phyloP scores from a whole-genome alignment of 2,113 vertebrate species.

The Hemiscyllium ocellatum region DNA sequence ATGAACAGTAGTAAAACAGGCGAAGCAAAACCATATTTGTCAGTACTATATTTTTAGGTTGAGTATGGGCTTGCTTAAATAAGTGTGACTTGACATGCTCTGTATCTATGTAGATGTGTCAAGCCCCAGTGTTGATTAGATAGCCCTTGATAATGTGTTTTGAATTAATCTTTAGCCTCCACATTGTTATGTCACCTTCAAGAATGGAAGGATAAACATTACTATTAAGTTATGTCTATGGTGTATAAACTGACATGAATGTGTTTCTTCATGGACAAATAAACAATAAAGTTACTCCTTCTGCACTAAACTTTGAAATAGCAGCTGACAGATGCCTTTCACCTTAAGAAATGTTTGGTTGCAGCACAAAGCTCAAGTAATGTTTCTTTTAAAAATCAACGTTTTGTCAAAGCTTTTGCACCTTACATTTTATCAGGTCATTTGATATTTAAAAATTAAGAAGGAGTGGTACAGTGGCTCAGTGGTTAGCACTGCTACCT shows the following conservation, averaged over 20 bases:
- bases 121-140: neutral
- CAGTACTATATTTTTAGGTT: neutral
- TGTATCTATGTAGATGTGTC: neutral
- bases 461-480: too few relatives aligned
- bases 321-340: neutral
- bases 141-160: neutral
- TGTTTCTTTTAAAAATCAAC: too few relatives aligned
- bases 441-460: too few relatives aligned
- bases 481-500: too few relatives aligned
- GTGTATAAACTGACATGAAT: neutral
- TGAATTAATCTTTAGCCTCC: neutral
- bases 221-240: neutral
- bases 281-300: neutral
- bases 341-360: neutral
- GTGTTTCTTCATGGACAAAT: neutral
- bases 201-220: neutral
- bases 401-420: too few relatives aligned
- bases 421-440: too few relatives aligned
- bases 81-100: neutral
- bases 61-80: neutral
- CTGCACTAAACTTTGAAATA: neutral
- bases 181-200: neutral
- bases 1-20: neutral
- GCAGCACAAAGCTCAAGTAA: too few relatives aligned
- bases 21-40: neutral